A percentile compares a stretch with the other conserved stretches of the same genome.
These are phyloP conservation scores for Keiferia lycopersicella DNA, from an alignment of 2,888 invertebrate species.

Conservation along the genomic window DNA sequence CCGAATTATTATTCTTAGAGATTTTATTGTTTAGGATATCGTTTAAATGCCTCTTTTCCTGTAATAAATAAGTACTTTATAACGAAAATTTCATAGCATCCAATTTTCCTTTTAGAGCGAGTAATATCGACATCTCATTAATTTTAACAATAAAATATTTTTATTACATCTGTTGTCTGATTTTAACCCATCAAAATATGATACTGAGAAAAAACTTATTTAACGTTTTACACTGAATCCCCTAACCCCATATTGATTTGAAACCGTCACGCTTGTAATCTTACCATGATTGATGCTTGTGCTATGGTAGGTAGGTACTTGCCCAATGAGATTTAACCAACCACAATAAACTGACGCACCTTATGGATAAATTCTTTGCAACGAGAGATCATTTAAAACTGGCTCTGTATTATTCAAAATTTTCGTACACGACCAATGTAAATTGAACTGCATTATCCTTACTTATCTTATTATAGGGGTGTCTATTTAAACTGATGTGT, in stretches of 20 bases:
- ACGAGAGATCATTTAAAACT: constrained; percentile 19
- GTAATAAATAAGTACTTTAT: neutral
- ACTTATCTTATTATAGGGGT: constrained; percentile 13
- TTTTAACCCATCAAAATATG: constrained; percentile 6
- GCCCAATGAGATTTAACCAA: constrained; percentile 35
- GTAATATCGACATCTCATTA: neutral
- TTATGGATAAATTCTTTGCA: neutral
- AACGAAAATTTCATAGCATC: neutral
- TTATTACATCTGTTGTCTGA: neutral
- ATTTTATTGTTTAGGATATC: constrained; percentile 56
- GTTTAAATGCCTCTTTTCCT: constrained; percentile 22
- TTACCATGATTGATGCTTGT: constrained; percentile 52
- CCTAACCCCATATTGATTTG: constrained; percentile 46
- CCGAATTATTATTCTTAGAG: constrained; percentile 66
- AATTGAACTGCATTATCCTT: constrained; percentile 33
- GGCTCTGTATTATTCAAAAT: constrained; percentile 23
- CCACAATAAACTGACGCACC: constrained; percentile 31
- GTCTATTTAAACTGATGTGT: constrained; percentile 36
- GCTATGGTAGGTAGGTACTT: constrained; percentile 36
- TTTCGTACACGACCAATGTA: constrained; percentile 31
- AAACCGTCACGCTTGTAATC: constrained; percentile 53
- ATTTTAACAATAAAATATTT: neutral
- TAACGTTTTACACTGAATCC: constrained; percentile 42
- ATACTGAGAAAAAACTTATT: constrained; percentile 42
- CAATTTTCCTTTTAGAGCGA: neutral